Base-by-base conservation (phyloP, 2,888 invertebrate species). In the Trissolcus brochymenae region DNA sequence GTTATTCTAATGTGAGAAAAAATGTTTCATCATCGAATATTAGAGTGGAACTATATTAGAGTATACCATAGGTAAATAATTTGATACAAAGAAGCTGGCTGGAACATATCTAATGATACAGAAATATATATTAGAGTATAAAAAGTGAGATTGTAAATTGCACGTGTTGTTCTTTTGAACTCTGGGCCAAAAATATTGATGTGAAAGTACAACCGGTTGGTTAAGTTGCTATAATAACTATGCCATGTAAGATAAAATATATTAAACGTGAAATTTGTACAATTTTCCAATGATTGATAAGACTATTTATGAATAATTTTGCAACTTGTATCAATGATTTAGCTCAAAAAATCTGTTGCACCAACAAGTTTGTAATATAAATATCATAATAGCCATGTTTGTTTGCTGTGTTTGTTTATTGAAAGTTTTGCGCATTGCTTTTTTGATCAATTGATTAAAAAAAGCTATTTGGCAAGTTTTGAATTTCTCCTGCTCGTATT, bases 131-230 rank as follows among this genome's bases (percentile, higher is more conserved):
- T 35, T 11, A 11, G 9, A 35, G 9, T 11, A 35, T 11, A 35
- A 11, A 9, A 11, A 9, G 35, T 35, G 9, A 35, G 35, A 35
- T 11, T 11, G 35, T 35, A 35, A 35, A 35, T 11, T 35, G 6
- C 35, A 11, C 7, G 35, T 35, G 35, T 1, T 9, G 65, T 65
- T 74, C 61, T 46, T 74, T 76, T 71, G 43, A 55, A 70, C 60
- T n/a, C n/a, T n/a, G 46, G 60, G 29, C 65, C 60, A 35, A 73
- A 60, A 70, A 65, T 53, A 70, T 66, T 67, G 62, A 70, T 66
- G 54, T 62, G 74, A 78, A 66, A 51, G 65, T 41, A 35, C 9
- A 78, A 78, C 78, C 74, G 78, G 78, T 78, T 78, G 74, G 21
- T 50, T 70, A 57, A 74, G 66, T 68, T 62, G 7, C 35, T 9